Evolutionary conservation across 1,140 invertebrate species (phyloP).

Genomic region (Mya arenaria): DNA sequence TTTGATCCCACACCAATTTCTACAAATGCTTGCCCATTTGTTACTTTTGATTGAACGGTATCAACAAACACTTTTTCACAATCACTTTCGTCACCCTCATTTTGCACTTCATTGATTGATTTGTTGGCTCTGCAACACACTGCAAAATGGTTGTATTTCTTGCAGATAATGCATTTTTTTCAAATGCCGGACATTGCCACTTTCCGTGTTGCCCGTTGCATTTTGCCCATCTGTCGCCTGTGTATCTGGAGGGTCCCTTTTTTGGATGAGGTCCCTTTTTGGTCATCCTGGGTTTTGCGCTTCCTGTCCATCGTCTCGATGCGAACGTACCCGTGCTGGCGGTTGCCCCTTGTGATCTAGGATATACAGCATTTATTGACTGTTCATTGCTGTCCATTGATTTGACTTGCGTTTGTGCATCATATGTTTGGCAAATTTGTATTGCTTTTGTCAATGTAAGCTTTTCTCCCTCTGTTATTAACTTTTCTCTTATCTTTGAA

Average conservation of each 20-base stretch:
- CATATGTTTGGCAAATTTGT: neutral
- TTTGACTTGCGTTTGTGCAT: conserved; percentile 1
- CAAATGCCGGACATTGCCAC: neutral
- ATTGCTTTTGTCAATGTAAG: conserved; percentile 23
- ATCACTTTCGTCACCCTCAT: neutral
- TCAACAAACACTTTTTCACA: neutral
- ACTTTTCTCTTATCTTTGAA: conserved; percentile 18
- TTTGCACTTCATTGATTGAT: neutral
- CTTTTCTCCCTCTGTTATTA: conserved; percentile 26
- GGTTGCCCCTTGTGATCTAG: neutral
- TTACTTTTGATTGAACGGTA: neutral
- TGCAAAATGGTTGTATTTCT: neutral
- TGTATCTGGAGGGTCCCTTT: neutral
- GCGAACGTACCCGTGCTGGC: neutral
- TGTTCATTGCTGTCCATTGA: neutral
- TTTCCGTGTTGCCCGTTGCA: neutral
- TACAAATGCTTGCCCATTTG: neutral
- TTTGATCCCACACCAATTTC: neutral
- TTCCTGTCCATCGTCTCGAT: neutral
- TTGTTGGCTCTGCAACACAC: neutral
- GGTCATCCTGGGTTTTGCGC: no score
- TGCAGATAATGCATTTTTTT: neutral
- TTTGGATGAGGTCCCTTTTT: neutral
- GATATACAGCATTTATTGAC: neutral
- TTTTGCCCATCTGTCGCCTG: no score